Evolutionary conservation across 2,888 invertebrate species (phyloP).

Genomic region (Agonopterix arenella): DNA sequence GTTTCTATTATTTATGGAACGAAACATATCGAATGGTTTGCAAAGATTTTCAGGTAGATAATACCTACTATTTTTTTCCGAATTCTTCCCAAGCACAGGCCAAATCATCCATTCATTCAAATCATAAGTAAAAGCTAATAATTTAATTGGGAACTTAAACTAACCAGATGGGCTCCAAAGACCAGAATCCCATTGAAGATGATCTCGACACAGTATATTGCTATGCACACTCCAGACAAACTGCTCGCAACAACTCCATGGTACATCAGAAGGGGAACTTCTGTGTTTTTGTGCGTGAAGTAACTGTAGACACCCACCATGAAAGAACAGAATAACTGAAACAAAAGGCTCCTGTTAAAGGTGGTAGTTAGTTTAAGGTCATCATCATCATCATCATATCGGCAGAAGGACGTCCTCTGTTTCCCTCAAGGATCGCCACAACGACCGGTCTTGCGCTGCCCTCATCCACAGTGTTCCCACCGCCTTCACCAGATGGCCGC

Average conservation of each 20-base stretch:
- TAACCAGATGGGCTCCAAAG: slow-evolving; percentile 54
- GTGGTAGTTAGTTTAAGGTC: no score
- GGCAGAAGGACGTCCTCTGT: no score
- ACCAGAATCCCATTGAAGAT: slow-evolving; percentile 38
- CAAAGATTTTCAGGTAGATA: no score
- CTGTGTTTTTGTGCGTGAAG: slow-evolving; percentile 17
- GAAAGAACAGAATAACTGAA: slow-evolving; percentile 47
- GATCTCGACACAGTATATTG: slow-evolving; percentile 42
- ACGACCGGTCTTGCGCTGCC: no score
- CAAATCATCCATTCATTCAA: no score
- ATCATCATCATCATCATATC: no score
- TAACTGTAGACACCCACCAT: slow-evolving; percentile 51
- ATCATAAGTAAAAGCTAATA: background rate
- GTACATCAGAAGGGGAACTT: slow-evolving; percentile 19
- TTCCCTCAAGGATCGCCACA: no score
- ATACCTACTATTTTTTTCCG: no score
- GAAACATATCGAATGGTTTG: no score
- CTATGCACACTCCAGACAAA: slow-evolving; percentile 34
- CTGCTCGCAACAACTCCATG: slow-evolving; percentile 25
- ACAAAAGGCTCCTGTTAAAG: slow-evolving; percentile 9
- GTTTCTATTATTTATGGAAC: no score
- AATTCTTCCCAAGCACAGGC: background rate
- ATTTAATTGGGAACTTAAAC: background rate
- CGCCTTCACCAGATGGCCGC: no score
- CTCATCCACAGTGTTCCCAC: no score